Percentiles rank a stretch among this genome's conserved stretches.
Conservation (phyloP, 2,113 vertebrate species). For the Bubo blakistoni region DNA sequence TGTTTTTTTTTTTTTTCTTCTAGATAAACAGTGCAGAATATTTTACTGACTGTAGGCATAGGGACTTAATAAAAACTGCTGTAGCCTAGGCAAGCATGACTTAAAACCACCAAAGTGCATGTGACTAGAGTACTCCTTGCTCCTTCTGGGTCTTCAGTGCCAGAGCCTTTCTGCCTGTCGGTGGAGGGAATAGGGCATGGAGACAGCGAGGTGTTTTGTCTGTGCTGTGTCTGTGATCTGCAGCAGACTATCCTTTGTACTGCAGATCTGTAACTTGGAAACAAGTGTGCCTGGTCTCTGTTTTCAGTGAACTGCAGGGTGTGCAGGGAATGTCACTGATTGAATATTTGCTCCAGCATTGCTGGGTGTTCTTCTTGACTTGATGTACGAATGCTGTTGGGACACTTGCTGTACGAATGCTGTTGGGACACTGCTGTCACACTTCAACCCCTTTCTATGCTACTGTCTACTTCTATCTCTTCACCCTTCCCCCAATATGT, state of each 20-base stretch:
- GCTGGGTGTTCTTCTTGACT: neutral
- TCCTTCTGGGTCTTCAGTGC: neutral
- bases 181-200: neutral
- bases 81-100: neutral
- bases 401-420: neutral
- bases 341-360: neutral
- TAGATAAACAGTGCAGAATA: neutral
- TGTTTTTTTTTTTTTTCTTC: neutral
- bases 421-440: neutral
- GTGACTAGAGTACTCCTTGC: neutral
- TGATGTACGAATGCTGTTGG: neutral
- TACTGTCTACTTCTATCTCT: neutral
- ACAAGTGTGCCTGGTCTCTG: neutral
- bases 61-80: neutral
- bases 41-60: neutral
- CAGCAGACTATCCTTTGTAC: neutral
- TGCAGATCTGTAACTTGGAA: neutral
- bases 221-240: neutral
- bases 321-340: neutral
- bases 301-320: neutral
- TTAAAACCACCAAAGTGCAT: neutral
- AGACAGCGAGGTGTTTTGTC: neutral
- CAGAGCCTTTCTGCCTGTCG: neutral
- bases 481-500: accelerated
- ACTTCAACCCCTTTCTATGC: neutral